A percentile compares a stretch with the other conserved stretches of the same genome.
Conservation (phyloP, 35 echinoderm and acorn worm genomes). For the Heliocidaris tuberculata region DNA sequence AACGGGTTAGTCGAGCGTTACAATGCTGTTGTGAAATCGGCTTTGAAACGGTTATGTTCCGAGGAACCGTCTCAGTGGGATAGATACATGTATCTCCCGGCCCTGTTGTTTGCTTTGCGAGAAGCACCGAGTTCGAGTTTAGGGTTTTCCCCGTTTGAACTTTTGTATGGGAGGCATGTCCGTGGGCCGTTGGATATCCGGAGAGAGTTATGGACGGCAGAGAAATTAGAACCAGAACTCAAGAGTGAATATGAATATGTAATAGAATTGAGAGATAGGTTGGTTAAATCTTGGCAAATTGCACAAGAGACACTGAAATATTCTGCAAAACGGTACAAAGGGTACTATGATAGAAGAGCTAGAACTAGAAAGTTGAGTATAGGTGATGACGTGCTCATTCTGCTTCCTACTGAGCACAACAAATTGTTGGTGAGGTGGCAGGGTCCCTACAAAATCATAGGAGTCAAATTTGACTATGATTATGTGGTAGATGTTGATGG, state of each 20-base stretch:
- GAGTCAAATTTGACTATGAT: conserved; percentile 14
- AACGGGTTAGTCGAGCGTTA: conserved; percentile 67
- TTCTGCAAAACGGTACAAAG: not conserved
- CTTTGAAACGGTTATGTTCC: conserved; percentile 45
- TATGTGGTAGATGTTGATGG: conserved; percentile 28
- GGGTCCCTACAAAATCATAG: not conserved
- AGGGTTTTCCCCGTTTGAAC: conserved; percentile 60
- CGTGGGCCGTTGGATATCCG: conserved; percentile 48
- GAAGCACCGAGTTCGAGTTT: conserved; percentile 63
- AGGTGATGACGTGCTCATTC: conserved; percentile 64
- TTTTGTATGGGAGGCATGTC: conserved; percentile 60
- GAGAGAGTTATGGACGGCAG: conserved; percentile 43
- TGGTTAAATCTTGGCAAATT: no score
- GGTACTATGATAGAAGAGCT: conserved; percentile 62
- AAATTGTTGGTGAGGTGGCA: conserved; percentile 30
- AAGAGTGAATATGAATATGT: no score
- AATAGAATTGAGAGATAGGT: no score
- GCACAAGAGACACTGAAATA: conserved; percentile 62
- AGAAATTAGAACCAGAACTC: no score
- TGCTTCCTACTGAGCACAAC: conserved; percentile 38
- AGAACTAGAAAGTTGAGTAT: conserved; percentile 39
- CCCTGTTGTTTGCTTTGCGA: conserved; percentile 56
- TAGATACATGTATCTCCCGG: conserved; percentile 55
- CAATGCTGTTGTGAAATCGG: conserved; percentile 54
- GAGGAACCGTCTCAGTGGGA: conserved; percentile 56